These are phyloP conservation scores for Melopsittacus undulatus DNA, from an alignment of 2,797 vertebrate genomes.

Conservation along the genomic window DNA sequence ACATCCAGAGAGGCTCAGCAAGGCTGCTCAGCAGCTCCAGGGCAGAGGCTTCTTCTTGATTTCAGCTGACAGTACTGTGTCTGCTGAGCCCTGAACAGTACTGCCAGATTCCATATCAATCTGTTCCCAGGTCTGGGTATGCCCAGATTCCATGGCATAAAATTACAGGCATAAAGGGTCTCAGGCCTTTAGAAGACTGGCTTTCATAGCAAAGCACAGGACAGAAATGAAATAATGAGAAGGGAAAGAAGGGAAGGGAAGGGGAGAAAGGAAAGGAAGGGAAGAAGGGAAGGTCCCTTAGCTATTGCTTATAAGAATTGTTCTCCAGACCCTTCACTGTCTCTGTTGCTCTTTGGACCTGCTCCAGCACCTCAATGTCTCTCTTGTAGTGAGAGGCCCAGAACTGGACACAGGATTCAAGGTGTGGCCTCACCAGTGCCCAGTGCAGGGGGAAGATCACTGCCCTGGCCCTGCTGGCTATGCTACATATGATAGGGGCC, in stretches of 20 bases:
- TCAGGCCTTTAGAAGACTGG: neutral
- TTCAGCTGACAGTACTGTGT: fast-evolving
- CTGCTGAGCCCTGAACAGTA: neutral
- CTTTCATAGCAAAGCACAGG: neutral
- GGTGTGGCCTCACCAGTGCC: neutral
- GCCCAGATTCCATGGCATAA: neutral
- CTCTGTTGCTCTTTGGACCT: fast-evolving
- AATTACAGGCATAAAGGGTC: neutral
- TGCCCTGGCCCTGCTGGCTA: neutral
- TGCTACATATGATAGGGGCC: neutral
- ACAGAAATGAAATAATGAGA: neutral
- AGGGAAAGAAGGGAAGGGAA: neutral
- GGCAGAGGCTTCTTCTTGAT: neutral
- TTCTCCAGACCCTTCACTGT: neutral
- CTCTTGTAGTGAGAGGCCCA: neutral
- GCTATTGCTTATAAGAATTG: neutral
- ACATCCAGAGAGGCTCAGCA: neutral
- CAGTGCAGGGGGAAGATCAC: fast-evolving
- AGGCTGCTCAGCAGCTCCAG: neutral
- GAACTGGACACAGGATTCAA: neutral
- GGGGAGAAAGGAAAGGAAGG: neutral
- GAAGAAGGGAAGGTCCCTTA: neutral
- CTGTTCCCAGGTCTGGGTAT: neutral
- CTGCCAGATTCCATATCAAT: neutral
- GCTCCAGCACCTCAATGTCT: neutral